These are phyloP conservation scores for Cossypha niveicapilla DNA, from an alignment of 2,797 vertebrate genomes.

Conservation along the genomic window DNA sequence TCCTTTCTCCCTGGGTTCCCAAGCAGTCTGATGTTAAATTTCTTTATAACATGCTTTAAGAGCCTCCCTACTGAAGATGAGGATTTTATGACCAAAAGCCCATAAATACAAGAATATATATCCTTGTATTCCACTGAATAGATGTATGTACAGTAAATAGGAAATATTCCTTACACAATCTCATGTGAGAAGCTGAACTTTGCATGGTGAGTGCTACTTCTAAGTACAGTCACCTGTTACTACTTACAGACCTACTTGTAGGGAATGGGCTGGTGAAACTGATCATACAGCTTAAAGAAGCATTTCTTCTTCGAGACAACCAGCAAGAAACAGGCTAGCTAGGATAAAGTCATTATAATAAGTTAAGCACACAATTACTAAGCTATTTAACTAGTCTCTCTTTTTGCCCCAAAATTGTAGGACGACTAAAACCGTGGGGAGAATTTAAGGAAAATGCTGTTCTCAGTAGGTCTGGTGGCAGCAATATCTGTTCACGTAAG, in stretches of 20 bases:
- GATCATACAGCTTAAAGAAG: background rate
- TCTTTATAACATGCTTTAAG: background rate
- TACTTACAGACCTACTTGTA: background rate
- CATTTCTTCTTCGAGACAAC: background rate
- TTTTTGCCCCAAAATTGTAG: slow-evolving; percentile 66
- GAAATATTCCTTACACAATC: background rate
- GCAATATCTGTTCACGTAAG: slow-evolving; percentile 69
- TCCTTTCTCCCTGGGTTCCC: background rate
- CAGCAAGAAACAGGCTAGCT: background rate
- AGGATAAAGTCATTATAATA: background rate
- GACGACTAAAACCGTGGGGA: slow-evolving; percentile 88
- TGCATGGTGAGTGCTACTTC: background rate
- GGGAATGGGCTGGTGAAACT: background rate
- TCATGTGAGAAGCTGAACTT: background rate
- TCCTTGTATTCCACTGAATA: background rate
- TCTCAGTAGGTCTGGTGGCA: slow-evolving; percentile 54
- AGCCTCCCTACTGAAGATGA: background rate
- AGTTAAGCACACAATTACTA: background rate
- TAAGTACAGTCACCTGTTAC: background rate
- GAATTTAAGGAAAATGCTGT: slow-evolving; percentile 77
- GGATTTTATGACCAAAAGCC: background rate
- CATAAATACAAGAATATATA: background rate
- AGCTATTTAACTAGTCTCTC: background rate
- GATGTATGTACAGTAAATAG: background rate
- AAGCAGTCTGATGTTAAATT: background rate